Evolutionary conservation across 2,888 invertebrate species (phyloP).

Genomic region (Melinaea marsaeus): DNA sequence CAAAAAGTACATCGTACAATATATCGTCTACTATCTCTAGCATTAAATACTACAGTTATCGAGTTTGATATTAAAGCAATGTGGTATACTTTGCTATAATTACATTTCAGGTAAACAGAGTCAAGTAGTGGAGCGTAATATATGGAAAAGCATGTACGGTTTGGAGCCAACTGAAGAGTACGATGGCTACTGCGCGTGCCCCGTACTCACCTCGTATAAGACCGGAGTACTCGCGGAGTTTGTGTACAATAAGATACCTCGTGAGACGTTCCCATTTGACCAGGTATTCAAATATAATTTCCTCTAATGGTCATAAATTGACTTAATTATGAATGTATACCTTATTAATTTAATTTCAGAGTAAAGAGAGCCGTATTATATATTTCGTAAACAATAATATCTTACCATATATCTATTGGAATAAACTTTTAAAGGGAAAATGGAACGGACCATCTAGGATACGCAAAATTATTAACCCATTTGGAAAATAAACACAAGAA

Average conservation of each 20-base stretch:
- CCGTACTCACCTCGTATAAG: constrained; percentile 89
- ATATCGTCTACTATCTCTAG: neutral
- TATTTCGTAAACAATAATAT: constrained; percentile 88
- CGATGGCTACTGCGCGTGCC: constrained; percentile 97
- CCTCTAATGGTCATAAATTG: too few species aligned
- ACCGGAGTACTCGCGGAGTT: constrained; percentile 94
- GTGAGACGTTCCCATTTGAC: constrained; percentile 94
- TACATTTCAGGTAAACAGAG: constrained; percentile 85
- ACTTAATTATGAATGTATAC: too few species aligned
- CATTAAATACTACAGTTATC: neutral
- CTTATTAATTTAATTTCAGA: constrained; percentile 48
- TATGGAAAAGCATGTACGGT: constrained; percentile 81
- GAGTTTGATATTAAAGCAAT: neutral
- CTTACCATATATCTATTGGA: constrained; percentile 94
- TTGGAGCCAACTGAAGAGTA: constrained; percentile 77
- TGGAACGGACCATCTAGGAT: constrained; percentile 85
- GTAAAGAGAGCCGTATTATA: constrained; percentile 78
- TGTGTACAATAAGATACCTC: constrained; percentile 85
- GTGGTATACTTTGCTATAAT: neutral
- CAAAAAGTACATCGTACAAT: too few species aligned
- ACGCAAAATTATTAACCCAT: constrained; percentile 72
- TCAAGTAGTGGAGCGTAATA: constrained; percentile 84
- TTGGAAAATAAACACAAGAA: constrained; percentile 31
- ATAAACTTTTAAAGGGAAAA: constrained; percentile 85
- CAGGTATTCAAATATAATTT: constrained; percentile 71